Evolutionary conservation across 1,140 invertebrate species (phyloP).

Genomic region (Trinorchestia longiramus): DNA sequence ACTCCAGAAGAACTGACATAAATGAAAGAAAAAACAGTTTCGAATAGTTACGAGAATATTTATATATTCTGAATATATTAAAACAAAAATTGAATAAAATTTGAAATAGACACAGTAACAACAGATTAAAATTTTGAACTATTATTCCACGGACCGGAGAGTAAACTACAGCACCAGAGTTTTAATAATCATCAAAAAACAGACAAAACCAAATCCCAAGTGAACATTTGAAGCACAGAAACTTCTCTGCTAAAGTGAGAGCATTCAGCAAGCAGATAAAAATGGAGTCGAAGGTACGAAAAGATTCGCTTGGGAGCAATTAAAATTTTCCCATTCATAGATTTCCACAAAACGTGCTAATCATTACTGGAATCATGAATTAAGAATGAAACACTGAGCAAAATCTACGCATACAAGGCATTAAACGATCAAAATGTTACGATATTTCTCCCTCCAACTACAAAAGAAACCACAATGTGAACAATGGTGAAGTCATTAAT

Average conservation of each 20-base stretch:
- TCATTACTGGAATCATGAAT: not conserved
- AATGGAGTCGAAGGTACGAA: not conserved
- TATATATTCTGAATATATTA: not conserved
- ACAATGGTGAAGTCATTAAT: too few species aligned
- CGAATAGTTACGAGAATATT: not conserved
- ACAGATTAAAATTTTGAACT: not conserved
- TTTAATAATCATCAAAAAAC: not conserved
- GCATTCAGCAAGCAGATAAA: not conserved
- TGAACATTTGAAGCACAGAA: not conserved
- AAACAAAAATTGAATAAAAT: not conserved
- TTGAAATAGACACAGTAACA: not conserved
- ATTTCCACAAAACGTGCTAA: not conserved
- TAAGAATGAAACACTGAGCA: not conserved
- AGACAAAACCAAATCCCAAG: not conserved
- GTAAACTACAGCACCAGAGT: not conserved
- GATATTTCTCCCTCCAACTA: not conserved
- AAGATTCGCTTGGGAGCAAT: not conserved
- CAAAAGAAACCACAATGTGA: too few species aligned
- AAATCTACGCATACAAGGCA: not conserved
- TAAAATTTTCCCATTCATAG: not conserved
- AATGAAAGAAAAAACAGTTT: not conserved
- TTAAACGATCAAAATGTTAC: not conserved
- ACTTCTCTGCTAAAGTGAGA: not conserved
- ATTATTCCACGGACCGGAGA: not conserved
- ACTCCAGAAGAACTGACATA: too few species aligned